These are phyloP conservation scores for Hylaeus anthracinus DNA, from an alignment of 1,140 invertebrate species.

Conservation along the genomic window DNA sequence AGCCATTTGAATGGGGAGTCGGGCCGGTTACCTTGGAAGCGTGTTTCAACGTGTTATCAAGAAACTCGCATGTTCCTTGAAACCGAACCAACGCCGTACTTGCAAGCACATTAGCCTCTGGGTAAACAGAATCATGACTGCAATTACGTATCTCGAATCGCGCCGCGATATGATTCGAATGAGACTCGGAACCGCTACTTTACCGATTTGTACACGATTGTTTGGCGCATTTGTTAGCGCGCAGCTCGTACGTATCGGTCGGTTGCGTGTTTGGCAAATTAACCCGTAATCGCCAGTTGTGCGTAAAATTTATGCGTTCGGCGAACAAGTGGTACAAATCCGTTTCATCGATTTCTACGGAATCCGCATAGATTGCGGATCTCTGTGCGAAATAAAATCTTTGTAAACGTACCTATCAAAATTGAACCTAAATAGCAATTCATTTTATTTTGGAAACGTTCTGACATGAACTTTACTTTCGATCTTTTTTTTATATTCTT, in stretches of 20 bases:
- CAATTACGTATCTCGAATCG: not conserved
- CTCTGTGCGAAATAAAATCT: no score
- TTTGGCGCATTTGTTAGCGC: not conserved
- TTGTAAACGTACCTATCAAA: no score
- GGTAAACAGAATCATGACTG: not conserved
- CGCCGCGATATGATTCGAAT: not conserved
- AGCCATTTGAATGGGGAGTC: conserved; percentile 10
- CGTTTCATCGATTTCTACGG: no score
- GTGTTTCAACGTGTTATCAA: conserved; percentile 28
- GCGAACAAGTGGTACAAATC: not conserved
- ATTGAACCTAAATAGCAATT: no score
- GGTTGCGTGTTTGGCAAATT: not conserved
- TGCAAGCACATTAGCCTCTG: not conserved
- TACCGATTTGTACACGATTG: conserved; percentile 4
- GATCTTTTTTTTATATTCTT: no score
- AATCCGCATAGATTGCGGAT: no score
- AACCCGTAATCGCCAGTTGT: not conserved
- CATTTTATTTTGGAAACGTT: no score
- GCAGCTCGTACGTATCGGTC: not conserved
- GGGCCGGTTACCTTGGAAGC: conserved; percentile 9
- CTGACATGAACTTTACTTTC: no score
- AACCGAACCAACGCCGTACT: conserved; percentile 2
- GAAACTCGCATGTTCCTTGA: conserved; percentile 1
- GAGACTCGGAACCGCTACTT: not conserved
- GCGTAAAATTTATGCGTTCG: not conserved